Evolutionary conservation across 2,797 vertebrate species (phyloP), one percentile per base, ranked within the genome.

Genomic region (Coregonus suidteri): DNA sequence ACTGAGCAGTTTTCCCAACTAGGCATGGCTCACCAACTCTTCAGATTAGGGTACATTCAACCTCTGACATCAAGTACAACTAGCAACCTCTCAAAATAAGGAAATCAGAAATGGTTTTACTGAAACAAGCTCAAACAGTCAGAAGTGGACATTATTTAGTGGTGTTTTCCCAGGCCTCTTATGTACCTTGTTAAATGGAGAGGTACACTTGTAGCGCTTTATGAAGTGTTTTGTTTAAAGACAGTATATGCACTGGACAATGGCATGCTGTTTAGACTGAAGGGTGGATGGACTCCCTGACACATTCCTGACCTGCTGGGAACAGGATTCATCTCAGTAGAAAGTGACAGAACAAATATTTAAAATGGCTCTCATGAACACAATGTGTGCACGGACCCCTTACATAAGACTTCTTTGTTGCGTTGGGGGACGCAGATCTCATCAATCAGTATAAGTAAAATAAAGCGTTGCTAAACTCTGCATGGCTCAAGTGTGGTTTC

Each of bases 251-350:
- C 75, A 85, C 76, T 51, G 65, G 41, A 9, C 9, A 13, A 47
- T 13, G 9, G 41, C 41, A 13, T 13, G 41, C 9, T 47, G 9
- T 47, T 47, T 13, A 13, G 41, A 47, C 41, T 47, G 41, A 47
- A 11, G 11, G 88, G 87, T 94, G 93, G 93, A 92, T 84, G 83
- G 86, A 84, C 93, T 91, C 92, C 88, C 93, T 83, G 89, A 91
- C 91, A 89, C 91, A 54, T 96, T 96, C 93, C 93, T 96, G 93
- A 91, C 93, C 95, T 91, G 89, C 87, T 92, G 86, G 94, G 94
- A 95, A 92, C 90, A 86, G 87, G 93, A 93, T 95, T 96, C 91
- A 93, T 94, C 94, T 92, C 84, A 83, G 85, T 89, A 75, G 85
- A 90, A 93, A 78, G 87, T 92, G 93, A 93, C 90, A 93, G 86